phyloP scores from a whole-genome alignment of 2,113 vertebrate genomes.

The Aptenodytes patagonicus region DNA sequence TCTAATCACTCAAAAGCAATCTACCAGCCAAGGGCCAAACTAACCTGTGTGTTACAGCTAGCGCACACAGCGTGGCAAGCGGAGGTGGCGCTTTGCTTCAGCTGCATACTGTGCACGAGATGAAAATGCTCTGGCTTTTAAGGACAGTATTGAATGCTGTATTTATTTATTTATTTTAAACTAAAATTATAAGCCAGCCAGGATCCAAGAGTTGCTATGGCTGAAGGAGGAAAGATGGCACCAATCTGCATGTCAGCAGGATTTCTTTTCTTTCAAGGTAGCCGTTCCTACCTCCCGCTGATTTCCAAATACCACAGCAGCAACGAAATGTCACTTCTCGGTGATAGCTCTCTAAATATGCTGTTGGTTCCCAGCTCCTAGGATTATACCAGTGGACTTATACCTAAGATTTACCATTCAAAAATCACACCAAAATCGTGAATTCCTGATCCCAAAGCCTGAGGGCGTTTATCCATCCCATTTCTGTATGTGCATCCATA shows the following conservation, averaged over 20 bases:
- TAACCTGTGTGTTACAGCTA: fast-evolving
- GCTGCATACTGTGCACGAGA: fast-evolving
- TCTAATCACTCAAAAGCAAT: background rate
- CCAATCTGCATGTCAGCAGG: background rate
- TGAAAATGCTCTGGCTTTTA: background rate
- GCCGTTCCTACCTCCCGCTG: background rate
- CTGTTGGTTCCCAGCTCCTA: background rate
- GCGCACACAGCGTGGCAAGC: fast-evolving
- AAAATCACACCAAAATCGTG: background rate
- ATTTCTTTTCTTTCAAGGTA: background rate
- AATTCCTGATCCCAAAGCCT: background rate
- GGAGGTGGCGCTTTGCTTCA: background rate
- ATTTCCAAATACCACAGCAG: background rate
- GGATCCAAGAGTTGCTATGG: background rate
- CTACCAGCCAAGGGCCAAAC: background rate
- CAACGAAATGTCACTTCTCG: background rate
- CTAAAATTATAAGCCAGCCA: background rate
- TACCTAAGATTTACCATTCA: background rate
- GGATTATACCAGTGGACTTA: background rate
- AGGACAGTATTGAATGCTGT: background rate
- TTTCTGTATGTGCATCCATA: background rate
- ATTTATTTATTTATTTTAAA: fast-evolving
- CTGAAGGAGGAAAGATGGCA: background rate
- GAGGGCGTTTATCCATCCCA: background rate
- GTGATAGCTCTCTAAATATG: background rate